Conservation (phyloP, 2,797 vertebrate genomes). For the Morus bassanus region DNA sequence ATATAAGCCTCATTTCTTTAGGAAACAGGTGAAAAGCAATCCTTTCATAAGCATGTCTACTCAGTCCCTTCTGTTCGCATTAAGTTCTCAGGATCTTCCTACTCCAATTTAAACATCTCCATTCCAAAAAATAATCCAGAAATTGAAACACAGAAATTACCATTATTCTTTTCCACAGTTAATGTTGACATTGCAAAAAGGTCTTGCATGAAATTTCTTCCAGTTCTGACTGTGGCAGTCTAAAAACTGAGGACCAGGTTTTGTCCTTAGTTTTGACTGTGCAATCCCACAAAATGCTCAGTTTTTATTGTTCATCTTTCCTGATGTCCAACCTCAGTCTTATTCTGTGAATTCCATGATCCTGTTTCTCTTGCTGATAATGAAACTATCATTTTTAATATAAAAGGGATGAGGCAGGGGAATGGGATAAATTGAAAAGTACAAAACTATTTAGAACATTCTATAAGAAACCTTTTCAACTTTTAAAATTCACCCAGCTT, state of each 20-base stretch:
- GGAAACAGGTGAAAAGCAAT: background rate
- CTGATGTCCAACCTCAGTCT: background rate
- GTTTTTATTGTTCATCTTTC: background rate
- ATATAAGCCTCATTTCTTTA: background rate
- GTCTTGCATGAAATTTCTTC: background rate
- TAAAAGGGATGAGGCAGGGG: background rate
- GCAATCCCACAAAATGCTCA: background rate
- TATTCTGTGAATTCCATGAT: background rate
- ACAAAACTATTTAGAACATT: background rate
- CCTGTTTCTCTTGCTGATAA: background rate
- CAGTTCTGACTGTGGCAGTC: background rate
- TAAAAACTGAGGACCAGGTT: background rate
- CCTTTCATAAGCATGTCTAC: background rate
- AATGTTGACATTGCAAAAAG: background rate
- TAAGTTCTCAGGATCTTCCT: background rate
- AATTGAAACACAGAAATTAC: background rate
- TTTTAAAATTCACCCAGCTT: background rate
- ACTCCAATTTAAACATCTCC: background rate
- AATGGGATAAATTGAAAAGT: background rate
- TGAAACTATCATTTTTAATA: background rate
- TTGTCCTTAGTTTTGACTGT: background rate
- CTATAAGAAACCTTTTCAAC: background rate
- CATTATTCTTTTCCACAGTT: background rate
- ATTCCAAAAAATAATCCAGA: background rate
- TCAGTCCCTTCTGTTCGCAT: background rate